Base-by-base conservation (phyloP, 2,113 vertebrate species). In the Antigone vipio region DNA sequence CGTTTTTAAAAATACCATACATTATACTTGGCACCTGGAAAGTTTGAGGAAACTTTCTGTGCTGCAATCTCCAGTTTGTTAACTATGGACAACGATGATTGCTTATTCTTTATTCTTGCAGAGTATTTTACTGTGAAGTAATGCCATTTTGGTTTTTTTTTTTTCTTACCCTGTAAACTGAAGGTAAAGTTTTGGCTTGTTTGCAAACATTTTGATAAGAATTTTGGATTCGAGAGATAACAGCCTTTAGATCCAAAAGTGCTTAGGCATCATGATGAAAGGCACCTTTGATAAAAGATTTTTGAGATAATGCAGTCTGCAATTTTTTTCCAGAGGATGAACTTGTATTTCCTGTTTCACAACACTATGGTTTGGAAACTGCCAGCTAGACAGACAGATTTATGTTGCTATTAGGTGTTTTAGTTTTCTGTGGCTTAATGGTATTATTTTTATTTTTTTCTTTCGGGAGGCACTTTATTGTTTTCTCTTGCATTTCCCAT, bases 321-420 rank as follows among this genome's bases (percentile, higher is more conserved):
- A 75, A 23, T 79, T 95, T 93, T 87, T 88, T 96, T 75, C n/a
- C 38, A 88, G 56, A 72, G 63, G 63, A 89, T 75, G 73, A 90
- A 95, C 73, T 94, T 89, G 40, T 91, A 60, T 85, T 95, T 95
- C 85, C 92, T 92, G 59, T 91, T 92, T 79, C 66, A 47, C 52
- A 91, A 76, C 73, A 75, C 34, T 89, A 84, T 92, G 74, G 60
- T 72, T 79, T 95, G 68, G 64, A 94, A 96, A 93, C 71, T 95
- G 71, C n/a, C 49, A 76, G 80, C 63, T 91, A 85, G 76, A 91
- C 83, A 92, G 90, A 76, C 49, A 93, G 85, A 97, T 96, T 96
- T 95, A 88, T 94, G 53, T 73, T 91, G 59, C 85, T 93, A 76
- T 91, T 94, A 95, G 71, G 45, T 88, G 73, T 45, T 91, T 94